Evolutionary conservation across 2,797 vertebrate genomes (phyloP).

Genomic region (Emydoidea blandingii): DNA sequence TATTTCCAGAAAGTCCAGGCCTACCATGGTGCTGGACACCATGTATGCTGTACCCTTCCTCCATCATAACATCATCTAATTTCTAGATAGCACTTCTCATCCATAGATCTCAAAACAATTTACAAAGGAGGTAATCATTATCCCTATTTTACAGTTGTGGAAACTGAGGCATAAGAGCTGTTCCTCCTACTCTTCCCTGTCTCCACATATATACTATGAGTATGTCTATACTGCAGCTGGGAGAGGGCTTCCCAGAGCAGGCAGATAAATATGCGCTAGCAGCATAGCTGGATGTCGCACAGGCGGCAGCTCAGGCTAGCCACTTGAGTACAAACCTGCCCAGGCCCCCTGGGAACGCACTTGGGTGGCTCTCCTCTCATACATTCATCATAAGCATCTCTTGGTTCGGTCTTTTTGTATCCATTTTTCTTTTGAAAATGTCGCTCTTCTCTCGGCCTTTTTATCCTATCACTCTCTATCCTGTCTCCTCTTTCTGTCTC

Average conservation of each 20-base stretch:
- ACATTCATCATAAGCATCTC: background rate
- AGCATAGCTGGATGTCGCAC: too few species aligned
- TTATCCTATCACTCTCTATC: too few species aligned
- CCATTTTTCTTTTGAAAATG: background rate
- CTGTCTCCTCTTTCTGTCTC: background rate
- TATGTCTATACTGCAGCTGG: too few species aligned
- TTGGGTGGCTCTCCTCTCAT: background rate
- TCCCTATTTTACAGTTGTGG: background rate
- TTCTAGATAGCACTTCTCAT: background rate
- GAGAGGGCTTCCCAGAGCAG: too few species aligned
- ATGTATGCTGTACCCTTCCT: background rate
- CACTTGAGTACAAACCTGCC: too few species aligned
- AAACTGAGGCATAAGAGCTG: background rate
- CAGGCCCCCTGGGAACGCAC: too few species aligned
- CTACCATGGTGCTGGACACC: too few species aligned
- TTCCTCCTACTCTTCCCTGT: background rate
- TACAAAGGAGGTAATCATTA: background rate
- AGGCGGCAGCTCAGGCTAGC: too few species aligned
- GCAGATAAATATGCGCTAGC: too few species aligned
- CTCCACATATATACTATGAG: too few species aligned
- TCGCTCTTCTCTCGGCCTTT: rapidly evolving
- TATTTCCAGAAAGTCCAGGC: background rate
- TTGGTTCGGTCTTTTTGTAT: background rate
- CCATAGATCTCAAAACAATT: background rate
- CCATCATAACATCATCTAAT: background rate